Evolutionary conservation across 2,113 vertebrate species (phyloP).

Genomic region (Nycticorax nycticorax): DNA sequence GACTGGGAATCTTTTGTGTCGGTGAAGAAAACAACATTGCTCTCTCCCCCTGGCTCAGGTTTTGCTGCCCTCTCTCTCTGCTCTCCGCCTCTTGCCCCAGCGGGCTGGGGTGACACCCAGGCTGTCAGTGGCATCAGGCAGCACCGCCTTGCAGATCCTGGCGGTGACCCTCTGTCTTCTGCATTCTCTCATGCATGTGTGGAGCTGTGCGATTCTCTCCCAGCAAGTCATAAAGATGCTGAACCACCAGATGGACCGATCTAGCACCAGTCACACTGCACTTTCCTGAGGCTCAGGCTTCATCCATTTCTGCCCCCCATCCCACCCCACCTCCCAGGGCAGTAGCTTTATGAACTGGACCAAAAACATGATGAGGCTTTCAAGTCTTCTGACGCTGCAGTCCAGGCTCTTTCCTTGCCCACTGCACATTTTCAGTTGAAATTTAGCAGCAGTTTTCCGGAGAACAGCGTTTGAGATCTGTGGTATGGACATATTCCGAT

Average conservation of each 20-base stretch:
- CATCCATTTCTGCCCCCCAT: not conserved
- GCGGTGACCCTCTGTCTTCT: not conserved
- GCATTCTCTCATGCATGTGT: not conserved
- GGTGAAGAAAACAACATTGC: not conserved
- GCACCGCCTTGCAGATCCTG: not conserved
- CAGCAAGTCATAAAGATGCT: not conserved
- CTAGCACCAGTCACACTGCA: not conserved
- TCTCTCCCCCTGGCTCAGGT: not conserved
- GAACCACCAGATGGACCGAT: constrained; percentile 12
- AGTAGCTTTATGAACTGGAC: not conserved
- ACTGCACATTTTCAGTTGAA: not conserved
- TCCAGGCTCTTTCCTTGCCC: not conserved
- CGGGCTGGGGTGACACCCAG: not conserved
- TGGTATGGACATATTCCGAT: not conserved
- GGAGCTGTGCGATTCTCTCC: not conserved
- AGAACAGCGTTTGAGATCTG: not conserved
- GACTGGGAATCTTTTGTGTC: not conserved
- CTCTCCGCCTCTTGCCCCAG: not conserved
- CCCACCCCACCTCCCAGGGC: not conserved
- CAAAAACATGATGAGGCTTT: not conserved
- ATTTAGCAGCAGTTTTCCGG: not conserved
- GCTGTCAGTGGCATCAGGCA: not conserved
- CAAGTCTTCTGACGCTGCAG: not conserved
- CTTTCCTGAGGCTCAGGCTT: not conserved
- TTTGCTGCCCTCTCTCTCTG: not conserved